Evolutionary conservation across 2,888 invertebrate species (phyloP), one percentile per base, ranked within the genome.

Genomic region (Aleiodes leptofemur): DNA sequence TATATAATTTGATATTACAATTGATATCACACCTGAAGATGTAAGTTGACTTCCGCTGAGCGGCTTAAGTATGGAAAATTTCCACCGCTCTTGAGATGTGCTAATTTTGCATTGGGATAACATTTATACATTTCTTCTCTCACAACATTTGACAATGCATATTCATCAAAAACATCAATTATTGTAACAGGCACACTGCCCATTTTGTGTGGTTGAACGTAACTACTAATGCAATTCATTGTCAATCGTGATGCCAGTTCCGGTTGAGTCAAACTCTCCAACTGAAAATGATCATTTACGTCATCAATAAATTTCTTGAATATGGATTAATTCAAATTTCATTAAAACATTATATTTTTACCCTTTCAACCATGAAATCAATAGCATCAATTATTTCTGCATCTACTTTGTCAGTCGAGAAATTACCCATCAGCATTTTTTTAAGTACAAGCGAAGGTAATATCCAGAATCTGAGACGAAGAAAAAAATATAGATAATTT

Each of bases 21-120:
- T 29, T 57, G 23, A 59, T 77, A 79, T 86, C 88, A 90, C 87
- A 96, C 97, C 92, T 96, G 92, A 86, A 97, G 92, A 91, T 97
- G 96, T 80, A 97, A 91, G 90, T 97, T 97, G 70, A 97, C 96
- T 91, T 97, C 97, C 83, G 95, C 95, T 87, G 95, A 93, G 84
- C 96, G 92, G 88, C 97, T 96, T 77, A 97, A 91, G 86, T 96
- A 97, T 0, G 97, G 97, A 89, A 97, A 97, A 90, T 97, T 97
- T 5, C 97, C 97, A 0, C 97, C 97, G 79, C 93, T 93, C 88
- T 97, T 97, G 66, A 97, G 90, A 89, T 97, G 96, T 1, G 96
- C 97, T 78, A 96, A 88, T 90, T 95, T 96, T 0, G 96, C 96
- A 77, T 94, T 92, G 0, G 97, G 96, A 88, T 96, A 97, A 82